Evolutionary conservation across 1,140 invertebrate species (phyloP).

Genomic region (Asbolus verrucosus): DNA sequence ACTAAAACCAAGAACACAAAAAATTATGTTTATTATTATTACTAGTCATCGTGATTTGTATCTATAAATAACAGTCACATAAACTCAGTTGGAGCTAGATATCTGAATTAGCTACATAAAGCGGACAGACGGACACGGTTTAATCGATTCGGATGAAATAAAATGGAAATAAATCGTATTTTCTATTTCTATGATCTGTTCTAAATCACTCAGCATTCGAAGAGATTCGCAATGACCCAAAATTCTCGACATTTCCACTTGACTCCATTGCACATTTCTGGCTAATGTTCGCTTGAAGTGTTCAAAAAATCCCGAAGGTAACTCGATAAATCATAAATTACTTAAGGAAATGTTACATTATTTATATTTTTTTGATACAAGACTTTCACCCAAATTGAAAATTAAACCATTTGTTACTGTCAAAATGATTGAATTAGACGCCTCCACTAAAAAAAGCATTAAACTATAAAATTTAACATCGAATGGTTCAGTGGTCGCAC

Average conservation of each 20-base stretch:
- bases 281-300: slow-evolving; percentile 20
- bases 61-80: slow-evolving; percentile 27
- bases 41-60: slow-evolving; percentile 21
- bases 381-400: slow-evolving; percentile 19
- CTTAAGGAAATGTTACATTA: slow-evolving; percentile 11
- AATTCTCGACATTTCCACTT: slow-evolving; percentile 17
- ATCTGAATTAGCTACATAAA: slow-evolving; percentile 13
- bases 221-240: slow-evolving; percentile 17
- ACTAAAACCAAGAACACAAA: slow-evolving; percentile 10
- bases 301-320: slow-evolving; percentile 23
- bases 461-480: too few relatives aligned
- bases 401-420: slow-evolving; percentile 16
- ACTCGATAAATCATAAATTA: slow-evolving; percentile 34
- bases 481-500: too few relatives aligned
- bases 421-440: slow-evolving; percentile 13
- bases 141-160: slow-evolving; percentile 16
- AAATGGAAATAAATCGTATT: slow-evolving; percentile 30
- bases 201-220: slow-evolving; percentile 31
- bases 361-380: slow-evolving; percentile 11
- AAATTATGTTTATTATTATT: slow-evolving; percentile 28
- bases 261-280: slow-evolving; percentile 30
- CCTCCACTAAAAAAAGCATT: not conserved
- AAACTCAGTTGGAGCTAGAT: slow-evolving; percentile 12
- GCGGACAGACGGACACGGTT: slow-evolving; percentile 1
- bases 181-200: slow-evolving; percentile 38